Conservation (phyloP, 2,113 vertebrate species). For the Syngnathus typhle region DNA sequence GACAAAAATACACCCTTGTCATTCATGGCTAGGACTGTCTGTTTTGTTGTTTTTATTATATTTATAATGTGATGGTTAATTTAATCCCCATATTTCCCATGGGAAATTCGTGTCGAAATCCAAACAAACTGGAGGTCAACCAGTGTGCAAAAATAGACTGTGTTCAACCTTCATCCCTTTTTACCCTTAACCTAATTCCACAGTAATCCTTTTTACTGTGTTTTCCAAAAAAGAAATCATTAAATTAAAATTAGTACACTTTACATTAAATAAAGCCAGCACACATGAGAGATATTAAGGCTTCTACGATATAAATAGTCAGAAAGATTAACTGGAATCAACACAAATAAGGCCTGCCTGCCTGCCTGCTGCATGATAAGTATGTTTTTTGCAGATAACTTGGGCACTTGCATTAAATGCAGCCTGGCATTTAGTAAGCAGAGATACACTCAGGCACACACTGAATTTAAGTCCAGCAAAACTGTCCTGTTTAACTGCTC, state of each 20-base stretch:
- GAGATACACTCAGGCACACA: background rate
- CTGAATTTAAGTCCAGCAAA: background rate
- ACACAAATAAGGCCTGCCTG: background rate
- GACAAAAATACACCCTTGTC: background rate
- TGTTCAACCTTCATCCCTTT: background rate
- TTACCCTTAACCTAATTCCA: background rate
- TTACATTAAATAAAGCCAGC: background rate
- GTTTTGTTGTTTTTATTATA: background rate
- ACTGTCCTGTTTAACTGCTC: background rate
- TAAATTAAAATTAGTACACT: background rate
- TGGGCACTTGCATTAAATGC: conserved; percentile 1
- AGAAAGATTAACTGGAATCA: background rate
- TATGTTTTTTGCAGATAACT: conserved; percentile 3
- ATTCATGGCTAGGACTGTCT: background rate
- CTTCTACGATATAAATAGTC: conserved; percentile 2
- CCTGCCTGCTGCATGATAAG: conserved; percentile 1
- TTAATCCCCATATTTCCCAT: background rate
- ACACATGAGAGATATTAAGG: background rate
- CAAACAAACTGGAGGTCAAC: background rate
- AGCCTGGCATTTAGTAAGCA: background rate
- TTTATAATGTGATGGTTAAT: background rate
- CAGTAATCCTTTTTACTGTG: background rate
- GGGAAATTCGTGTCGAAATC: background rate
- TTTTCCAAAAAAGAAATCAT: background rate
- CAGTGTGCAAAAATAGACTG: background rate